phyloP scores from a whole-genome alignment of 2,888 invertebrate species.

The Allacma fusca region DNA sequence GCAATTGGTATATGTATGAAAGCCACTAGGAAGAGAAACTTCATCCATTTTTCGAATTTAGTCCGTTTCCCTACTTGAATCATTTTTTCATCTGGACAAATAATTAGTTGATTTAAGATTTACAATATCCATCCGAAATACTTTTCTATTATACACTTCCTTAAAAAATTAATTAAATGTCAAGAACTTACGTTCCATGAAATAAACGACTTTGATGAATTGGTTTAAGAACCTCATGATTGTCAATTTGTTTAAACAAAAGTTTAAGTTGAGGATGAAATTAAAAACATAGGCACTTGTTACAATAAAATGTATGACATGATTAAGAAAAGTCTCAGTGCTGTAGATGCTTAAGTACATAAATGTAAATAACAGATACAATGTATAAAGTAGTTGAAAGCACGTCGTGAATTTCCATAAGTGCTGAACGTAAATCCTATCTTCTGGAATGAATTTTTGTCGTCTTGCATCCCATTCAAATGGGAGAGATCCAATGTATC shows the following conservation, averaged over 20 bases:
- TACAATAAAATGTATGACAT: neutral
- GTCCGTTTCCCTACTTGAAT: neutral
- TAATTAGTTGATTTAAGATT: too few species aligned
- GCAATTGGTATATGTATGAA: neutral
- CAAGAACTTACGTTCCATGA: conserved; percentile 23
- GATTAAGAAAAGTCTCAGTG: neutral
- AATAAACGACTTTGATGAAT: conserved; percentile 27
- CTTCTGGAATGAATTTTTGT: neutral
- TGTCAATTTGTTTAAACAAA: neutral
- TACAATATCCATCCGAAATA: too few species aligned
- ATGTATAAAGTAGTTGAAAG: neutral
- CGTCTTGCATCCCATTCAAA: conserved; percentile 28
- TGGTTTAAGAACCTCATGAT: conserved; percentile 15
- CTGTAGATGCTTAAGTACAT: neutral
- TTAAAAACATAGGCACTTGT: neutral
- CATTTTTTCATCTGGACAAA: too few species aligned
- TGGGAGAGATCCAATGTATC: conserved; percentile 4
- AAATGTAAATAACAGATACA: neutral
- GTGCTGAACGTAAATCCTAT: neutral
- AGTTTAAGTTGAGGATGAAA: neutral
- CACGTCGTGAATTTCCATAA: too few species aligned
- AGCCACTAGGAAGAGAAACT: neutral
- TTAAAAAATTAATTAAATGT: neutral
- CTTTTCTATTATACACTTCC: neutral
- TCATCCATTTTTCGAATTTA: conserved; percentile 17